Base-by-base conservation (phyloP, 2,113 vertebrate species). In the Physeter macrocephalus region DNA sequence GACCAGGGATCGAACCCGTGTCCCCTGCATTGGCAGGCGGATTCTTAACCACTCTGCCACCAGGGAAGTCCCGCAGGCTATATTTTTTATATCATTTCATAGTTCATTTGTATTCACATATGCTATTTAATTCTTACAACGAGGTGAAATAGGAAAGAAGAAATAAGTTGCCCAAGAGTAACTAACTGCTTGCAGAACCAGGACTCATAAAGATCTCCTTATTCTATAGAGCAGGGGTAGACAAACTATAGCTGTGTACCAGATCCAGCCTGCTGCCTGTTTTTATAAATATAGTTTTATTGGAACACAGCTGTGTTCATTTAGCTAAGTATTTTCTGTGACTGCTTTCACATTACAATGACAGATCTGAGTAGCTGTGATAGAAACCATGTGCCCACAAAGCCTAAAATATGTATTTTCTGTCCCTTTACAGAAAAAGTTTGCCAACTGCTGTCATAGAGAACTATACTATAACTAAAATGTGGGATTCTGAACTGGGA, bases 361-460 rank as follows among this genome's bases (percentile, higher is more conserved):
- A n/a, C 31, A 78, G 43, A 93, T 20, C 41, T 59, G 61, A 94
- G 34, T 41, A 72, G 75, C 69, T 93, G 29, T 88, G 54, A 66
- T 82, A 69, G 61, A 82, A 82, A 88, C 72, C 69, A 43, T 82
- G 52, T 78, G 66, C 23, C 67, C 9, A 23, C 39, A 69, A 71
- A 62, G 10, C 52, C 31, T 83, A 64, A 88, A 93, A 87, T 77
- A 62, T 59, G 57, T 94, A 75, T 78, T 61, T 64, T 88, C 59
- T 92, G 20, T 59, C 46, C 52, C 36, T 94, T 95, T 84, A 67
- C 25, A 88, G 94, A 92, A 87, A 94, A 91, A 39, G 23, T 77
- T 85, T 96, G 78, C 64, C 18, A 9, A 64, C 83, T 81, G 46
- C 27, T 84, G 10, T 57, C 64, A 36, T 41, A 67, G 46, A 84